Conservation (phyloP, 2,113 vertebrate species). For the Albula goreensis region DNA sequence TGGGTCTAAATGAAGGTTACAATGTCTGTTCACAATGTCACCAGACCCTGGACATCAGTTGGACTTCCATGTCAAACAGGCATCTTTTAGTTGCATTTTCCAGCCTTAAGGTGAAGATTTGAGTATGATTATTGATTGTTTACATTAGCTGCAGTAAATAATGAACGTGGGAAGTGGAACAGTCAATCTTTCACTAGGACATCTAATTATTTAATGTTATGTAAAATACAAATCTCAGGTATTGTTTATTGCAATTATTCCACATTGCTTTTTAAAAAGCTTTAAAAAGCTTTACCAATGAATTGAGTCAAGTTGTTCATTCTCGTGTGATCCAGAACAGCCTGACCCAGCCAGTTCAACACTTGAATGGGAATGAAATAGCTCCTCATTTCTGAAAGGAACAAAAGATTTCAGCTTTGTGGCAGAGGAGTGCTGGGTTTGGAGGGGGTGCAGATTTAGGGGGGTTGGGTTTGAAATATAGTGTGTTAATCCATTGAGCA, state of each 20-base stretch:
- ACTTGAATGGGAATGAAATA: not conserved
- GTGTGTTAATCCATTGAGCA: not conserved
- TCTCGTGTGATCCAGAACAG: conserved; percentile 6
- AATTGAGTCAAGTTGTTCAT: conserved; percentile 16
- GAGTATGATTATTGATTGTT: too few species aligned
- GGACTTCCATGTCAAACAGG: too few species aligned
- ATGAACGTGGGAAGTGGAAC: not conserved
- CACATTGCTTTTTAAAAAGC: not conserved
- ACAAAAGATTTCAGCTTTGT: not conserved
- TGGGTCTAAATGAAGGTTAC: too few species aligned
- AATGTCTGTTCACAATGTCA: too few species aligned
- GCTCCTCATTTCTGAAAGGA: conserved; percentile 7
- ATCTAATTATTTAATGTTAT: not conserved
- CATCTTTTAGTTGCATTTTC: too few species aligned
- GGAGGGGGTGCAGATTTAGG: not conserved
- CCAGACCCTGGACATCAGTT: too few species aligned
- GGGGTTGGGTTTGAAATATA: not conserved
- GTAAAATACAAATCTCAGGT: not conserved
- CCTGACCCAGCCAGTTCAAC: conserved; percentile 13
- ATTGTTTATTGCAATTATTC: not conserved
- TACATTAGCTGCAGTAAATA: not conserved
- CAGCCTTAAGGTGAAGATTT: too few species aligned
- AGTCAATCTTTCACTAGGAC: not conserved
- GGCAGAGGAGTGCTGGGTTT: not conserved
- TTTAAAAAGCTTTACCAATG: not conserved